Conservation (phyloP, 2,888 invertebrate genomes). For the Heteromyza rotundicornis region DNA sequence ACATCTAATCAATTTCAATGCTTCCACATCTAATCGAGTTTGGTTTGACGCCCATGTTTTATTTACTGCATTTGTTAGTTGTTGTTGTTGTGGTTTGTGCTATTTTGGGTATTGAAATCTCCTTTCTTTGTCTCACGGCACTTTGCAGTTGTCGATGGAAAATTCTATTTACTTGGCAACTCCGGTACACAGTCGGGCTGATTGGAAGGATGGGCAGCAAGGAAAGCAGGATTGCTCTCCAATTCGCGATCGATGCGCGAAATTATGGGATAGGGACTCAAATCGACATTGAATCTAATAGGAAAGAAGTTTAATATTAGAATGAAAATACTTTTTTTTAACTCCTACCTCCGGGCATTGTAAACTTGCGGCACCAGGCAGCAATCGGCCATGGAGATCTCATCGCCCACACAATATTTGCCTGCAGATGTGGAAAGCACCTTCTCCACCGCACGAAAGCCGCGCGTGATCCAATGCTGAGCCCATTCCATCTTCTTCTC, state of each 20-base stretch:
- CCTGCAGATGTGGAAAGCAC: slow-evolving; percentile 83
- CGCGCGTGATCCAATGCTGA: slow-evolving; percentile 88
- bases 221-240: slow-evolving; percentile 87
- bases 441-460: slow-evolving; percentile 89
- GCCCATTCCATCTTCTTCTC: slow-evolving; percentile 93
- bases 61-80: too few relatives aligned
- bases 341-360: slow-evolving; percentile 81
- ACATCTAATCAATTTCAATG: too few relatives aligned
- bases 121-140: slow-evolving; percentile 56
- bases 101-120: slow-evolving; percentile 48
- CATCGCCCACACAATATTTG: slow-evolving; percentile 92
- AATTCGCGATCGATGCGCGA: slow-evolving; percentile 84
- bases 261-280: slow-evolving; percentile 88
- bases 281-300: slow-evolving; percentile 86
- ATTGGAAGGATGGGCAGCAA: slow-evolving; percentile 86
- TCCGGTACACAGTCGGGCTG: slow-evolving; percentile 96
- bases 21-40: too few relatives aligned
- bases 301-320: neutral
- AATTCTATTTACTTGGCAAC: slow-evolving; percentile 73
- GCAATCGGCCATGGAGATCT: slow-evolving; percentile 92
- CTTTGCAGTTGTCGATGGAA: slow-evolving; percentile 58
- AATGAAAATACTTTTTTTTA: slow-evolving; percentile 19
- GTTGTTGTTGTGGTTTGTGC: slow-evolving; percentile 16
- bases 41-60: too few relatives aligned
- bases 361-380: slow-evolving; percentile 95